Evolutionary conservation across 2,888 invertebrate genomes (phyloP), one percentile per base, ranked within the genome.

Genomic region (Luffia ferchaultella): DNA sequence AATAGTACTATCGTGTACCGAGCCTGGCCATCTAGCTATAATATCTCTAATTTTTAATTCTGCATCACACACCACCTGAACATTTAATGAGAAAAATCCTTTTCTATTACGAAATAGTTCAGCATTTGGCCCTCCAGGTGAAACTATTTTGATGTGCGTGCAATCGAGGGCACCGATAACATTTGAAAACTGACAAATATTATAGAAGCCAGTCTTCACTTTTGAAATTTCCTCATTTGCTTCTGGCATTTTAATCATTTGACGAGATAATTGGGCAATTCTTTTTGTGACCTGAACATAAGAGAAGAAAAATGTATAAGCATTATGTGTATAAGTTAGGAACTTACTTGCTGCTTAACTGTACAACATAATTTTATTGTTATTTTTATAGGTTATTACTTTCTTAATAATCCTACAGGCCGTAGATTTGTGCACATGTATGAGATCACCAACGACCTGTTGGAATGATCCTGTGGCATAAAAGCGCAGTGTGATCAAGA

Each of bases 21-120:
- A 54, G 2, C 54, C 54, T 16, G 56, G 55, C 56, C 55, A 56
- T 1, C 52, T 53, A 49, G 55, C 51, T 9, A 53, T 51, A 9
- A 58, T 45, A 50, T 55, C 51, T 40, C 49, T 42, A 12, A 58
- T 46, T 20, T 16, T 42, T 40, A 58, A 40, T 7, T 53, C 9
- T 7, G 55, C 53, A 53, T 56, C n/a, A n/a, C n/a, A n/a, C n/a
- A n/a, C n/a, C n/a, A n/a, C n/a, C n/a, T n/a, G n/a, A n/a, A n/a
- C n/a, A 51, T 49, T 50, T 53, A 16, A 53, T 51, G 9, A 41
- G 51, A 46, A 54, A 52, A 1, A 54, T 51, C 20, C 54, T 55
- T 2, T 52, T 12, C 15, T 48, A 55, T 45, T 48, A 54, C 40
- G 40, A 40, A 40, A 40, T 15, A 40, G 15, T 40, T 40, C 40